These are phyloP conservation scores for Pygoscelis adeliae DNA, from an alignment of 2,113 vertebrate species.

Conservation along the genomic window DNA sequence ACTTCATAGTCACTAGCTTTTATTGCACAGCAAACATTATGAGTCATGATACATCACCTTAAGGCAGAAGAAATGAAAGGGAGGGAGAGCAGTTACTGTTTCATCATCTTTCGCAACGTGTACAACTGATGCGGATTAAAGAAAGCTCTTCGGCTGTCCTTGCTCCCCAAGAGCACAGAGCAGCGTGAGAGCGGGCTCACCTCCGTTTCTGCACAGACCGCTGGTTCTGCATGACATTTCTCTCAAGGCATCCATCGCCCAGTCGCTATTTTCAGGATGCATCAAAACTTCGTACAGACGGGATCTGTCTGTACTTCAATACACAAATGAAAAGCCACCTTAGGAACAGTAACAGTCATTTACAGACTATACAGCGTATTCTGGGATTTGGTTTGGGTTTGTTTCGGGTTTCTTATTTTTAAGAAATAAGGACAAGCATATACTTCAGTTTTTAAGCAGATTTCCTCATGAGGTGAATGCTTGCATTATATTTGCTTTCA, in stretches of 20 bases:
- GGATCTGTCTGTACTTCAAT: neutral
- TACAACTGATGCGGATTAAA: neutral
- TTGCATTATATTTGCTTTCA: neutral
- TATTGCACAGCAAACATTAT: neutral
- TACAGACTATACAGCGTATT: neutral
- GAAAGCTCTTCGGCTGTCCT: neutral
- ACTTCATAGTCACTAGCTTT: neutral
- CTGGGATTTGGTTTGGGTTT: neutral
- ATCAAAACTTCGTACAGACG: neutral
- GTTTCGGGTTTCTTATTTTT: neutral
- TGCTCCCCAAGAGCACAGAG: neutral
- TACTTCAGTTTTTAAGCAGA: neutral
- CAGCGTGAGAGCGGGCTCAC: fast-evolving
- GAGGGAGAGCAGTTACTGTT: neutral
- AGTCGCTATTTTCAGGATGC: fast-evolving
- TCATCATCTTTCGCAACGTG: fast-evolving
- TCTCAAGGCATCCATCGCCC: fast-evolving
- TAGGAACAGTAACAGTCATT: neutral
- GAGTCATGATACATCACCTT: neutral
- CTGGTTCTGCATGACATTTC: fast-evolving
- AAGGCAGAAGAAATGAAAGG: neutral
- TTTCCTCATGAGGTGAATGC: neutral
- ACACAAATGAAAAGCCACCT: neutral
- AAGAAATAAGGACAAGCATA: neutral
- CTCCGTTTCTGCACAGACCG: neutral